Base-by-base conservation (phyloP, 2,113 vertebrate species). In the Cavia aperea region DNA sequence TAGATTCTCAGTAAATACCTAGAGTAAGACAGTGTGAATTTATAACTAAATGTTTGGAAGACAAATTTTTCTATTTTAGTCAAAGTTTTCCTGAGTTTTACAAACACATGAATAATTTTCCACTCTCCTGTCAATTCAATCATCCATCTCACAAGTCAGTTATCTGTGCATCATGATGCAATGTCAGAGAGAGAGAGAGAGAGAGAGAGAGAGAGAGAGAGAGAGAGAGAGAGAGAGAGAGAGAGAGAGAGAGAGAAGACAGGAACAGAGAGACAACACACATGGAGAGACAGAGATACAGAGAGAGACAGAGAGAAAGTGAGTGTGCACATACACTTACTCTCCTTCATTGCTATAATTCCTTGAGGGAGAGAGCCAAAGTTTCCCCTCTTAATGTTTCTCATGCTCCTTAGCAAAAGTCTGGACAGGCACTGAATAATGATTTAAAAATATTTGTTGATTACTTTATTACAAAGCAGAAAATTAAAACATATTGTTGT, bases 401-500 rank as follows among this genome's bases (percentile, higher is more conserved):
- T 15, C 5, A 21, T 66, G 31, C 23, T 81, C 16, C 39, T 91
- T 90, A 58, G 14, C 43, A 8, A 49, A 58, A 15, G 7, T 66
- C 49, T 75, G 54, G 31, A 78, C 16, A 65, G 33, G 8, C 15
- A 13, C 36, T 43, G 19, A 58, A 24, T 43, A 7, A 88, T n/a
- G 19, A 39, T 78, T 88, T 72, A 87, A 90, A 65, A 43, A 78
- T 79, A 26, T 88, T 93, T 88, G 70, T 66, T 84, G 36, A 88
- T 68, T 94, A 39, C 10, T 79, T 93, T 72, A 72, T 73, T 92
- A 60, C 15, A n/a, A 51, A 33, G 46, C 29, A 81, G 8, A 54
- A 92, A 89, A 93, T 26, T 12, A 11, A 94, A 85, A n/a, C 21
- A 78, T 29, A 39, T 36, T 90, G 43, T 23, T 89, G 49, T 31